phyloP scores from a whole-genome alignment of 2,888 invertebrate species.

The Pheosia gnoma region DNA sequence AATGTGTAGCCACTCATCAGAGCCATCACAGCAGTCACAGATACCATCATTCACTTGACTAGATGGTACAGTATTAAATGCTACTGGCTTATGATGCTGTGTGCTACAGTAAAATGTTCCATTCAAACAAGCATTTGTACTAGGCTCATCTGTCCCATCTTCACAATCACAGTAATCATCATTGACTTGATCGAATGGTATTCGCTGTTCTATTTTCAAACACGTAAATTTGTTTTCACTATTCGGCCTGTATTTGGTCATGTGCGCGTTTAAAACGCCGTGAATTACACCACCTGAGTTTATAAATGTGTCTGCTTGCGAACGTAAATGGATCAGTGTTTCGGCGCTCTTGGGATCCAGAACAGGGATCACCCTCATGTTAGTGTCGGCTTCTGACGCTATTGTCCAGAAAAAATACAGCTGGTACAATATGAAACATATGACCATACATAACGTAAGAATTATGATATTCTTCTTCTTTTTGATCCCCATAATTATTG shows the following conservation, averaged over 20 bases:
- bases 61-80: constrained; percentile 84
- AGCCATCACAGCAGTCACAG: constrained; percentile 97
- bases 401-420: constrained; percentile 73
- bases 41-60: constrained; percentile 96
- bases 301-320: constrained; percentile 68
- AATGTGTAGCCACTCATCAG: constrained; percentile 88
- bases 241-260: constrained; percentile 69
- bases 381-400: constrained; percentile 55
- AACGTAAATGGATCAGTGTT: constrained; percentile 54
- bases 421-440: constrained; percentile 73
- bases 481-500: constrained; percentile 54
- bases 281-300: constrained; percentile 70
- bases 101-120: constrained; percentile 92
- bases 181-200: constrained; percentile 84
- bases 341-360: constrained; percentile 53
- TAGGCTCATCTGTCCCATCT: constrained; percentile 91
- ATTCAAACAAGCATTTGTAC: constrained; percentile 94
- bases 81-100: constrained; percentile 73
- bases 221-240: constrained; percentile 71
- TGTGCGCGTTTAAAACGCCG: constrained; percentile 66
- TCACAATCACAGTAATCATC: constrained; percentile 95
- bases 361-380: constrained; percentile 55
- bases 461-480: constrained; percentile 75
- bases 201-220: constrained; percentile 60
- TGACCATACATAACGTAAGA: constrained; percentile 59